These are phyloP conservation scores for Crypturellus tataupa DNA, from an alignment of 2,797 vertebrate species.

Conservation along the genomic window DNA sequence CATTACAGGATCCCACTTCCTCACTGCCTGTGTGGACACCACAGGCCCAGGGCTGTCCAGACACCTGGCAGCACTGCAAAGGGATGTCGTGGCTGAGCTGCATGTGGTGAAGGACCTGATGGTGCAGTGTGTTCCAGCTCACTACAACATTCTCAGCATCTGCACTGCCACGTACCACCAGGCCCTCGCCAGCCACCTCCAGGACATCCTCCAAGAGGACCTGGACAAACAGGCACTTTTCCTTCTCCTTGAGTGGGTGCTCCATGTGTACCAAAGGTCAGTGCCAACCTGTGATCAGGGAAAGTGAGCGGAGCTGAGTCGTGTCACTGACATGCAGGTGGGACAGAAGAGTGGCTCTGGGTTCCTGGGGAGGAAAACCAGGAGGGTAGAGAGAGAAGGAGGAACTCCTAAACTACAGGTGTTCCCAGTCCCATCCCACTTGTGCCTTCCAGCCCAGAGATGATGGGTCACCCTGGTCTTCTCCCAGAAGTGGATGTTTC, in stretches of 20 bases:
- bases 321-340: background rate
- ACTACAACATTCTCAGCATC: constrained; percentile 87
- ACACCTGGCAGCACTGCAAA: constrained; percentile 89
- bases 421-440: background rate
- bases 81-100: constrained; percentile 87
- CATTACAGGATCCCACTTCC: constrained; percentile 81
- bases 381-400: background rate
- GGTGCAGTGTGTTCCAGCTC: constrained; percentile 91
- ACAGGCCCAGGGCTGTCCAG: constrained; percentile 84
- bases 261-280: constrained; percentile 92
- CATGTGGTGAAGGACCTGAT: constrained; percentile 88
- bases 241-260: constrained; percentile 91
- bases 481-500: constrained; percentile 85
- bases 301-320: background rate
- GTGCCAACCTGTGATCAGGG: background rate
- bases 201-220: constrained; percentile 87
- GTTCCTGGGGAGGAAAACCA: background rate
- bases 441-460: constrained; percentile 85
- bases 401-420: background rate
- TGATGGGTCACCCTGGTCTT: constrained; percentile 93
- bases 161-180: constrained; percentile 88
- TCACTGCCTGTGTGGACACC: background rate
- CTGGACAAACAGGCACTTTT: constrained; percentile 93
- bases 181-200: constrained; percentile 86
- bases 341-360: background rate